These are phyloP conservation scores for Micropoecilia bifurca DNA, from an alignment of 2,797 vertebrate genomes.

Conservation along the genomic window DNA sequence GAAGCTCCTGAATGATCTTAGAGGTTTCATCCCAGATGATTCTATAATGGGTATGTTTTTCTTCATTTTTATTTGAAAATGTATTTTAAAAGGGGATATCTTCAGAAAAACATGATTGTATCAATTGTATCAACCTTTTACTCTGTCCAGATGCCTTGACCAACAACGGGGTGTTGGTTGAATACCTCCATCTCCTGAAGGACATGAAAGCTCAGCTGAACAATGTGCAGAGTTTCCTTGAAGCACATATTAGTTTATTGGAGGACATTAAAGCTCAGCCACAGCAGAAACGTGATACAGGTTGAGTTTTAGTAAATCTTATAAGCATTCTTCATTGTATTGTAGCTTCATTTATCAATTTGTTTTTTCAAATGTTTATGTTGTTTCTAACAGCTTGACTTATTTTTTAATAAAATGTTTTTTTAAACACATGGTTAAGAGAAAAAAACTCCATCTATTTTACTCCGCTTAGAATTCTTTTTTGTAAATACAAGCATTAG, in stretches of 20 bases:
- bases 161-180: neutral
- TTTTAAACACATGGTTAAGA: neutral
- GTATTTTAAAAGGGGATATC: neutral
- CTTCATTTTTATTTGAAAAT: neutral
- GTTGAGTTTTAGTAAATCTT: slow-evolving; percentile 1
- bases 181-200: slow-evolving; percentile 38
- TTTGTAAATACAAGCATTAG: neutral
- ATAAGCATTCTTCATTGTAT: neutral
- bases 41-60: slow-evolving; percentile 6
- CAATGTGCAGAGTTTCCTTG: slow-evolving; percentile 8
- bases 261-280: slow-evolving; percentile 8
- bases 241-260: slow-evolving; percentile 32
- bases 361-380: neutral
- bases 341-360: neutral
- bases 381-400: neutral
- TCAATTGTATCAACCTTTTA: neutral
- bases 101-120: neutral
- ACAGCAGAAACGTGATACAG: neutral
- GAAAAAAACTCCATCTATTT: neutral
- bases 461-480: neutral
- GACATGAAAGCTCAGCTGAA: slow-evolving; percentile 24
- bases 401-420: neutral
- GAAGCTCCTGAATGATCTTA: neutral
- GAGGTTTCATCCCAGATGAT: neutral
- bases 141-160: slow-evolving; percentile 32